These are phyloP conservation scores for Galerucella pusilla DNA, from an alignment of 2,888 invertebrate species.

Conservation along the genomic window DNA sequence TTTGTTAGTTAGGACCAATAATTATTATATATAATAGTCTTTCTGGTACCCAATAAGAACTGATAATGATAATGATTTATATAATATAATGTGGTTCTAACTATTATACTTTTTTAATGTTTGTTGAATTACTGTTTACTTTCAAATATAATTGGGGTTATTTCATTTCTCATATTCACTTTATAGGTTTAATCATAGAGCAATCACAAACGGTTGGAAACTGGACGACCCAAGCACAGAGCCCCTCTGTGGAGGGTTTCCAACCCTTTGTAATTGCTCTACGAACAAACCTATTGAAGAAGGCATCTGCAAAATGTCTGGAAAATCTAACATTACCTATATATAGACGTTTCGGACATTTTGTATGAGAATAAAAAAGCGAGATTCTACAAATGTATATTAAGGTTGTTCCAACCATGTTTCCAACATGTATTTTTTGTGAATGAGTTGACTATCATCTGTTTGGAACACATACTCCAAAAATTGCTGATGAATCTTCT, in stretches of 20 bases:
- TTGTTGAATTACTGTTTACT: not conserved
- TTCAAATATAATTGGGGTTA: not conserved
- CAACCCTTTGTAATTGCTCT: too few relatives aligned
- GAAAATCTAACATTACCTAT: not conserved
- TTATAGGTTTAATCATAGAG: too few relatives aligned
- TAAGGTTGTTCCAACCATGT: not conserved
- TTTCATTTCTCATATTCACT: slow-evolving; percentile 6
- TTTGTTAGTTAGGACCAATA: slow-evolving; percentile 21
- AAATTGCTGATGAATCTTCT: too few relatives aligned
- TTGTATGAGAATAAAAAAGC: not conserved
- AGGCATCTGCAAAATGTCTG: not conserved
- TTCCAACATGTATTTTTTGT: too few relatives aligned
- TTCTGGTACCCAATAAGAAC: not conserved
- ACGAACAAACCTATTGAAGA: not conserved
- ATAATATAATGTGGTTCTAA: not conserved
- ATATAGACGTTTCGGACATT: not conserved
- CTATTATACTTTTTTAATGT: not conserved
- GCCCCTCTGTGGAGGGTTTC: too few relatives aligned
- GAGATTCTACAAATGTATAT: not conserved
- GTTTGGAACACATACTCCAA: too few relatives aligned
- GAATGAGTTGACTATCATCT: too few relatives aligned
- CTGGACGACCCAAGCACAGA: too few relatives aligned
- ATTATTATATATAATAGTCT: not conserved
- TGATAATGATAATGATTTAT: not conserved
- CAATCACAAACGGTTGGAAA: too few relatives aligned